These are phyloP conservation scores for Telmatherina bonti DNA, from an alignment of 2,797 vertebrate species.

Conservation along the genomic window DNA sequence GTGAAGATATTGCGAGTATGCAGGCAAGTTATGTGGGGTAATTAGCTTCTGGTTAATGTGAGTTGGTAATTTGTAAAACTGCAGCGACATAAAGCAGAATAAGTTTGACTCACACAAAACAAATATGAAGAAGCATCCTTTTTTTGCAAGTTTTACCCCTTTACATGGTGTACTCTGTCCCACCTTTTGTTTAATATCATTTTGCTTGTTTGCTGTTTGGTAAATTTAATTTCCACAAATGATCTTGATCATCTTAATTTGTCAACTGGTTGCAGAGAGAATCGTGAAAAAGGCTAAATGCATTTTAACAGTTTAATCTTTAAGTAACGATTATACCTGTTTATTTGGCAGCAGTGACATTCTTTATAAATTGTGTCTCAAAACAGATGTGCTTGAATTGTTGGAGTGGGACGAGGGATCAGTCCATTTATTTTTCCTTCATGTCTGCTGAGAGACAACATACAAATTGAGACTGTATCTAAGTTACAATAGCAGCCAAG, in stretches of 20 bases:
- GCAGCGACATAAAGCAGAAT: slow-evolving; percentile 38
- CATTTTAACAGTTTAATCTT: slow-evolving; percentile 40
- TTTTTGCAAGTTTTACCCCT: slow-evolving; percentile 16
- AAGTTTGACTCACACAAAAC: slow-evolving; percentile 56
- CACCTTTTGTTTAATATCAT: not conserved
- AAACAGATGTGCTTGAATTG: slow-evolving; percentile 78
- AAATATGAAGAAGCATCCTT: slow-evolving; percentile 24
- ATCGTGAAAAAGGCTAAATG: slow-evolving; percentile 11
- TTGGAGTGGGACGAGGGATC: slow-evolving; percentile 75
- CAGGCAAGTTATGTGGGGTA: slow-evolving; percentile 57
- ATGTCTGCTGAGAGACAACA: slow-evolving; percentile 81
- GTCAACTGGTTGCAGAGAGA: slow-evolving; percentile 4
- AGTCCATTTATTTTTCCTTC: slow-evolving; percentile 82
- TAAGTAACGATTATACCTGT: slow-evolving; percentile 50
- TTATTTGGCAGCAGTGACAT: slow-evolving; percentile 63
- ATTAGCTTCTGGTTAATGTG: slow-evolving; percentile 86
- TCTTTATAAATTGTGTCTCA: slow-evolving; percentile 68
- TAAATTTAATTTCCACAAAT: not conserved
- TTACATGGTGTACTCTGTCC: not conserved
- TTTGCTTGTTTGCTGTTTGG: not conserved
- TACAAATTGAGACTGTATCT: slow-evolving; percentile 88
- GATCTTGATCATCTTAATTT: slow-evolving; percentile 4
- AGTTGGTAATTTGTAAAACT: slow-evolving; percentile 86
- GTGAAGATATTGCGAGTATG: not conserved
- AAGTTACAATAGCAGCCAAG: slow-evolving; percentile 84